These are phyloP conservation scores for Spheniscus mendiculus DNA, from an alignment of 2,113 vertebrate genomes.

Conservation along the genomic window DNA sequence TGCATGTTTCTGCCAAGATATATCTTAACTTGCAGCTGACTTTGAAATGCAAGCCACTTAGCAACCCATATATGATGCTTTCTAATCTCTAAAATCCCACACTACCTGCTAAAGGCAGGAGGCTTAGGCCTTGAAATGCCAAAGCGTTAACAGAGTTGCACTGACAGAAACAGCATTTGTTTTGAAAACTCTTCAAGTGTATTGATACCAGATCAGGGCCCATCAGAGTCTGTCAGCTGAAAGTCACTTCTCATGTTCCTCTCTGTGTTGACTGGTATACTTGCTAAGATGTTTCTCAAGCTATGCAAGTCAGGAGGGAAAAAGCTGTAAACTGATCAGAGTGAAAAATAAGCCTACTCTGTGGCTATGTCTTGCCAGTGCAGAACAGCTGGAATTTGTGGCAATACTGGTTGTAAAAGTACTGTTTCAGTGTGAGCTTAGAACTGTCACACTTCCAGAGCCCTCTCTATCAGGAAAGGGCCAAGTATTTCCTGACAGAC, in stretches of 20 bases:
- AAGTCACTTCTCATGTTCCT: conserved; percentile 10
- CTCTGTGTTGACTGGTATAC: background rate
- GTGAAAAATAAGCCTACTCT: background rate
- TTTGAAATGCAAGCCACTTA: background rate
- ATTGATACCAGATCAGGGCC: background rate
- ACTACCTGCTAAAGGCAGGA: background rate
- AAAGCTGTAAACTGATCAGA: background rate
- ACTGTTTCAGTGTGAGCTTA: background rate
- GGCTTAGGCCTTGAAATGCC: background rate
- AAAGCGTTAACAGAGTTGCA: background rate
- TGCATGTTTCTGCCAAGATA: background rate
- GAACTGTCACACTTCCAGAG: background rate
- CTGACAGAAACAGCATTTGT: conserved; percentile 9
- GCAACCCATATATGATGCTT: background rate
- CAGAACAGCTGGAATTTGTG: background rate
- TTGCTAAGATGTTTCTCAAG: background rate
- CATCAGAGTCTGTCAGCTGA: background rate
- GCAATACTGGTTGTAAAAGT: background rate
- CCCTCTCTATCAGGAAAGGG: background rate
- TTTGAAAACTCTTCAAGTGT: background rate
- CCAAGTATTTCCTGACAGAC: background rate
- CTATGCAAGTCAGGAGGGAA: background rate
- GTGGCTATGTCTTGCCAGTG: background rate
- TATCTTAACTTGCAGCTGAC: background rate
- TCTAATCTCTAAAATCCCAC: conserved; percentile 21